phyloP scores from a whole-genome alignment of 2,113 vertebrate species.

The Thomomys bottae region DNA sequence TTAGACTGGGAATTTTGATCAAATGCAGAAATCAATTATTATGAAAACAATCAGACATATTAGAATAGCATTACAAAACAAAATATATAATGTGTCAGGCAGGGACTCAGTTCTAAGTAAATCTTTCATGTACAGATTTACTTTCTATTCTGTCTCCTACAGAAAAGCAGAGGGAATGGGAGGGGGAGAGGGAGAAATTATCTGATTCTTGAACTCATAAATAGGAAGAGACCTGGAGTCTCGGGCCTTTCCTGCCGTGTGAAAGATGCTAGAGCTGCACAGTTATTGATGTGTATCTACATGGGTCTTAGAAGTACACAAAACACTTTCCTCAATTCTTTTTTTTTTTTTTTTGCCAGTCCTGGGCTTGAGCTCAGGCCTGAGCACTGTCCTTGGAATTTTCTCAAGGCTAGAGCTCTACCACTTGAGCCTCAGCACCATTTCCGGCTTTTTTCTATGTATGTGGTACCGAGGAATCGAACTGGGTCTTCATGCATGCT shows the following conservation, averaged over 20 bases:
- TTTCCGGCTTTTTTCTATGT: too few species aligned
- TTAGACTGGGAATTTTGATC: background rate
- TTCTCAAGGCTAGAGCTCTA: too few species aligned
- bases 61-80: background rate
- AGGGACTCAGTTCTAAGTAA: background rate
- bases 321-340: background rate
- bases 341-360: too few species aligned
- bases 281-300: accelerated
- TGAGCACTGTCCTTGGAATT: too few species aligned
- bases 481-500: too few species aligned
- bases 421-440: too few species aligned
- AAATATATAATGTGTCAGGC: background rate
- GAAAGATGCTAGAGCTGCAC: background rate
- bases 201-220: background rate
- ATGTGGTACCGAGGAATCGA: too few species aligned
- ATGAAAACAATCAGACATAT: background rate
- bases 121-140: background rate
- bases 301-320: background rate
- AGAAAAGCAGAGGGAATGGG: background rate
- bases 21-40: background rate
- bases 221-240: background rate
- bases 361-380: too few species aligned
- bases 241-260: background rate
- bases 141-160: too few species aligned
- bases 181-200: background rate